phyloP scores from a whole-genome alignment of 2,797 vertebrate genomes.

The Epinephelus awoara region DNA sequence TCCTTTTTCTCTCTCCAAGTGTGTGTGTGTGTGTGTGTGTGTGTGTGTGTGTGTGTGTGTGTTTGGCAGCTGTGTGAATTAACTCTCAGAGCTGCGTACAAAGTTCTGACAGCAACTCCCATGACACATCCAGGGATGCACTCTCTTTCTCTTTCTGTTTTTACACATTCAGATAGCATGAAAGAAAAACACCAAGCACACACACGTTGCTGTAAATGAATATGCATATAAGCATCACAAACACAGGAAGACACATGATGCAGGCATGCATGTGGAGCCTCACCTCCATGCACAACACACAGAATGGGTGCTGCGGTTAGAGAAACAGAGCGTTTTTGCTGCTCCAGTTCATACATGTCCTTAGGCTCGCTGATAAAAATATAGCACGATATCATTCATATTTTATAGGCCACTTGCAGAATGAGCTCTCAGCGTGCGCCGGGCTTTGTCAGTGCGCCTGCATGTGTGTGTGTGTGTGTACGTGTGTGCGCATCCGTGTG shows the following conservation, averaged over 20 bases:
- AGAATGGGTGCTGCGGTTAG: constrained; percentile 38
- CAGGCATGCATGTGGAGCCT: constrained; percentile 5
- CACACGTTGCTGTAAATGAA: constrained; percentile 15
- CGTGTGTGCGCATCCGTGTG: not conserved
- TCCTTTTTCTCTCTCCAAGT: constrained; percentile 21
- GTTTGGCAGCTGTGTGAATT: constrained; percentile 57
- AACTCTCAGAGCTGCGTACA: constrained; percentile 54
- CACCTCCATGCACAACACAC: constrained; percentile 20
- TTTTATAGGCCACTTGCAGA: constrained; percentile 79
- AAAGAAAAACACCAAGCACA: not conserved
- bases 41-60: constrained; percentile 27
- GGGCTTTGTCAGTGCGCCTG: constrained; percentile 32
- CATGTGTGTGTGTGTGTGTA: not conserved
- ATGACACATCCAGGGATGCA: constrained; percentile 30
- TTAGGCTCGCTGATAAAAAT: constrained; percentile 78
- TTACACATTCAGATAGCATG: not conserved
- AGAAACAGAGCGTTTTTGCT: constrained; percentile 64
- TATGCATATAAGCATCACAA: constrained; percentile 1
- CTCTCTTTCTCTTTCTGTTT: constrained; percentile 22
- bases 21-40: constrained; percentile 21
- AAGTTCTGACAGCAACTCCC: constrained; percentile 68
- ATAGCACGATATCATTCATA: constrained; percentile 79
- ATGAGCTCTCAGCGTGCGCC: constrained; percentile 53
- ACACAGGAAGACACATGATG: constrained; percentile 20
- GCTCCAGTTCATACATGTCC: constrained; percentile 81